These are phyloP conservation scores for Antrozous pallidus DNA, from an alignment of 2,797 vertebrate species.

Conservation along the genomic window DNA sequence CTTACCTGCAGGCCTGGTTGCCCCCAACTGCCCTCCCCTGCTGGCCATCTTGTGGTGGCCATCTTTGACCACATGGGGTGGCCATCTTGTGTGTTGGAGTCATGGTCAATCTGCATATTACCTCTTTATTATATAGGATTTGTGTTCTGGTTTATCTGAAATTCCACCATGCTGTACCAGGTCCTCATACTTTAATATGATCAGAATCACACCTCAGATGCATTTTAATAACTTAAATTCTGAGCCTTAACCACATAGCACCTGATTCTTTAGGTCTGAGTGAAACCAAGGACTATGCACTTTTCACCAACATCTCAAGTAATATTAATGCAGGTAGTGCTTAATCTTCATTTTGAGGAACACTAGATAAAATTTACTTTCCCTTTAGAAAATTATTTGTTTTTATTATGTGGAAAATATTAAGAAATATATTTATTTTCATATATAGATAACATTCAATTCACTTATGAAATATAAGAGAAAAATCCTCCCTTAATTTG, in stretches of 20 bases:
- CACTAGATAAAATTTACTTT: background rate
- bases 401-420: constrained; percentile 21
- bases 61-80: no score
- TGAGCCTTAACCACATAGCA: background rate
- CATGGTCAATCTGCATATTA: no score
- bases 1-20: no score
- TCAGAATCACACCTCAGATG: background rate
- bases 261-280: background rate
- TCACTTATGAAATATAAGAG: background rate
- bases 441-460: background rate
- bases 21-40: no score
- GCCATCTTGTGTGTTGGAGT: no score
- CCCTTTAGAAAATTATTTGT: background rate
- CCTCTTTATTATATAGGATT: background rate
- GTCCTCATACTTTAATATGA: background rate
- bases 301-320: background rate
- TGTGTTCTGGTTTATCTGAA: constrained; percentile 3
- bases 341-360: background rate
- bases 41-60: no score
- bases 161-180: background rate
- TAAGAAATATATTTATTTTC: constrained; percentile 40
- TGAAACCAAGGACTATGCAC: background rate
- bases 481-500: background rate
- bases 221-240: constrained; percentile 29
- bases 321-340: background rate